Base-by-base conservation (phyloP, 2,888 invertebrate species). In the Meganola albula region DNA sequence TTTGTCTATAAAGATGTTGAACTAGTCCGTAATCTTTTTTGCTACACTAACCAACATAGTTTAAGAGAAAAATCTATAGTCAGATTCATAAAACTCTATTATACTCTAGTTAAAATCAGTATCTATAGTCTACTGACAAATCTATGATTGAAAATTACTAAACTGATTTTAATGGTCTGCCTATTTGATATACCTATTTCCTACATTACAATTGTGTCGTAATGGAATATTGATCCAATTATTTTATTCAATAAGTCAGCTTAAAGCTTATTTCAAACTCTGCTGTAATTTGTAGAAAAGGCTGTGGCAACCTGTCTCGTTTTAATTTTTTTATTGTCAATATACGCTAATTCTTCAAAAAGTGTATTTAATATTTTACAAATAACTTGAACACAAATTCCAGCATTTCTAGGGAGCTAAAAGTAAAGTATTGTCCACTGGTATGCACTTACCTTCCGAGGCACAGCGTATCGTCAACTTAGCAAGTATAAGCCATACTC, bases 401-500 rank as follows among this genome's bases (percentile, higher is more conserved):
- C 11, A 42, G 34, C 20, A 33, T 11, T n/a, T n/a, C n/a, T n/a
- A n/a, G n/a, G n/a, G n/a, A n/a, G n/a, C n/a, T n/a, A n/a, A n/a
- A n/a, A n/a, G n/a, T n/a, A n/a, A n/a, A n/a, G n/a, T n/a, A n/a
- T n/a, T n/a, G n/a, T n/a, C n/a, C n/a, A n/a, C n/a, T n/a, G n/a
- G n/a, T n/a, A n/a, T n/a, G n/a, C 52, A 77, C 78, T 75, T 78
- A 78, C 78, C 78, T 73, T 39, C 52, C 48, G 51, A 37, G 45
- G 74, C 72, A 61, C 74, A 78, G 76, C 72, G 58, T 58, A 44
- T 72, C 53, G 40, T 71, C 64, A 58, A 68, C 36, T 44, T 79
- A 84, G 78, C 80, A 55, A 71, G 69, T 38, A 40, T 10, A 78
- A 82, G 84, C 80, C 76, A 84, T 83, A 80, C 75, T 80, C 84